phyloP scores from a whole-genome alignment of 2,888 invertebrate species.

The Altica lythri region DNA sequence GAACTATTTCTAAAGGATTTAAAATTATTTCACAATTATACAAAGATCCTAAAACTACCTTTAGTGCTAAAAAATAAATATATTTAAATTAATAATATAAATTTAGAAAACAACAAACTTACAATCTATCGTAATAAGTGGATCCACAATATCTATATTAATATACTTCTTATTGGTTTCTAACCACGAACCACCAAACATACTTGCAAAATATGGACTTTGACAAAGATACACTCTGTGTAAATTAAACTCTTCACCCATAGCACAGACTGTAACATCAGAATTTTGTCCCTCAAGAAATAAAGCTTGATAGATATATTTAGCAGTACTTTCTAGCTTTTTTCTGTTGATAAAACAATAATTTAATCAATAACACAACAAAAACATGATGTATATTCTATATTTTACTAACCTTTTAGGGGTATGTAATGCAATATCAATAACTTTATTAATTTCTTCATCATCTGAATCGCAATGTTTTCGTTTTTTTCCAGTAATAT shows the following conservation, averaged over 20 bases:
- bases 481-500: conserved; percentile 60
- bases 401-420: conserved; percentile 63
- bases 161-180: conserved; percentile 71
- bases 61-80: conserved; percentile 62
- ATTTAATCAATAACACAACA: not conserved
- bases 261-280: conserved; percentile 73
- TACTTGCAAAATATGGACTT: conserved; percentile 79
- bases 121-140: conserved; percentile 71
- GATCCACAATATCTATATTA: conserved; percentile 71
- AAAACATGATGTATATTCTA: conserved; percentile 26
- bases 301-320: conserved; percentile 78
- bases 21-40: conserved; percentile 76
- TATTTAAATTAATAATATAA: not conserved
- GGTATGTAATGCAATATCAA: conserved; percentile 64
- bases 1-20: conserved; percentile 68
- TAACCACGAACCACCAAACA: conserved; percentile 81
- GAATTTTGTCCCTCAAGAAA: conserved; percentile 77
- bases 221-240: conserved; percentile 81
- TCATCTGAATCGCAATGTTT: conserved; percentile 62
- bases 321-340: conserved; percentile 72
- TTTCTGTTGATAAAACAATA: conserved; percentile 56
- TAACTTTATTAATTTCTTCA: conserved; percentile 60
- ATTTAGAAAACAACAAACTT: conserved; percentile 44
- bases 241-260: conserved; percentile 73
- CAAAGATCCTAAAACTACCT: conserved; percentile 74